Conservation (phyloP, 2,888 invertebrate species). For the Drosophila borealis region DNA sequence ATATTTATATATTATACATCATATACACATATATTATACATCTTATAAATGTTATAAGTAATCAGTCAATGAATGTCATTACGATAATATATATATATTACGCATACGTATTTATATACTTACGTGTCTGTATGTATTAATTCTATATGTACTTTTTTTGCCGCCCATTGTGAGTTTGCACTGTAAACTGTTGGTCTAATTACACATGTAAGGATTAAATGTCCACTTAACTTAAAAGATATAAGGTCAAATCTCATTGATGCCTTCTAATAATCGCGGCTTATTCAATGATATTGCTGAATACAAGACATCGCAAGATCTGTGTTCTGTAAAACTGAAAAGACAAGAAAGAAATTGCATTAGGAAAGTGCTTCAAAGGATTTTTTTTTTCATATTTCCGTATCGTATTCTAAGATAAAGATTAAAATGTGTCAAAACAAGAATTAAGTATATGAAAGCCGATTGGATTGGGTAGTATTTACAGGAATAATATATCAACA, state of each 20-base stretch:
- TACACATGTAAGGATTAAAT: conserved; percentile 21
- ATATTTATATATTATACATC: conserved; percentile 1
- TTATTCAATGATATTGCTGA: background rate
- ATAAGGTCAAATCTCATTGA: conserved; percentile 9
- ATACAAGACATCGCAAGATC: conserved; percentile 3
- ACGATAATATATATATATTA: conserved; percentile 8
- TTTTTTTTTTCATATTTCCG: conserved; percentile 4
- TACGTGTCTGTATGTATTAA: conserved; percentile 4
- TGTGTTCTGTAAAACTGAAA: conserved; percentile 25
- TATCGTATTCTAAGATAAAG: conserved; percentile 10
- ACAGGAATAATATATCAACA: background rate
- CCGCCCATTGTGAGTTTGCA: conserved; percentile 21
- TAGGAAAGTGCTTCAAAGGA: conserved; percentile 12
- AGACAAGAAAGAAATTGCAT: conserved; percentile 38
- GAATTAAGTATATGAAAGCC: background rate
- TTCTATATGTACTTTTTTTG: conserved; percentile 15
- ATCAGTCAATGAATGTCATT: conserved; percentile 1
- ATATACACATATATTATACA: background rate
- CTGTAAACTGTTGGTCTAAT: background rate
- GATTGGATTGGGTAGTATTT: conserved; percentile 7
- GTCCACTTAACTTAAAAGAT: conserved; percentile 17
- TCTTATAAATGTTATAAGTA: conserved; percentile 11
- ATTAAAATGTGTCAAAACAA: background rate
- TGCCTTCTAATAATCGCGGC: background rate
- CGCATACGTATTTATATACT: conserved; percentile 6